Evolutionary conservation across 2,888 invertebrate species (phyloP), one percentile per base, ranked within the genome.

Genomic region (Agonopterix alstromeriana): DNA sequence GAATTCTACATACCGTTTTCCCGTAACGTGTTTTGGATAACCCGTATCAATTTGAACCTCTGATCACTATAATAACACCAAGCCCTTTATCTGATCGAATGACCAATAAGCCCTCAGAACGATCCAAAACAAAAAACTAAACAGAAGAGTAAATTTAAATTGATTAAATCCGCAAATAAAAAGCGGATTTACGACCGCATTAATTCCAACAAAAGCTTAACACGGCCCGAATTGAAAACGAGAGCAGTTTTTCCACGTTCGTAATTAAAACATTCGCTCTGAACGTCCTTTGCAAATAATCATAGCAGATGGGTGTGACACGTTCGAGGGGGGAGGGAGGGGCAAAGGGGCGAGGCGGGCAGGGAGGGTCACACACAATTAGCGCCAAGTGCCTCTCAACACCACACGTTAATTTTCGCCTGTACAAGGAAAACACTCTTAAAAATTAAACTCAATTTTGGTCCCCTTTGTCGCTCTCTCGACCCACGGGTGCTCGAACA

Each of bases 291-390:
- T 50, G 56, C 57, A 59, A 67, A 62, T 64, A 65, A 60, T 64
- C 60, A 55, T 49, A 47, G 51, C 60, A 53, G 55, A 56, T 70
- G 73, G 54, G 52, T 51, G 53, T 67, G 75, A 68, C 74, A 65
- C 59, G 57, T 53, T 46, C 48, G 42, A 42, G 42, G n/a, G 27
- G 38, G 10, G n/a, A 4, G 7, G 1, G 27, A 7, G 27, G 5
- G 38, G 10, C 38, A 4, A 27, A 5, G 27, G 27, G 27, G 5
- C 5, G 42, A 42, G 5, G 51, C 43, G 42, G 43, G 49, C 38
- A 10, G 8, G 14, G 50, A 58, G 74, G 73, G 73, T 69, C 77
- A 73, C 76, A 74, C 76, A 77, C 84, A 84, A 84, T 83, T 82
- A 81, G 69, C 71, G 74, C 53, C 67, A 56, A 83, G 83, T 59